phyloP scores from a whole-genome alignment of 2,888 invertebrate genomes.

The Celastrina argiolus region DNA sequence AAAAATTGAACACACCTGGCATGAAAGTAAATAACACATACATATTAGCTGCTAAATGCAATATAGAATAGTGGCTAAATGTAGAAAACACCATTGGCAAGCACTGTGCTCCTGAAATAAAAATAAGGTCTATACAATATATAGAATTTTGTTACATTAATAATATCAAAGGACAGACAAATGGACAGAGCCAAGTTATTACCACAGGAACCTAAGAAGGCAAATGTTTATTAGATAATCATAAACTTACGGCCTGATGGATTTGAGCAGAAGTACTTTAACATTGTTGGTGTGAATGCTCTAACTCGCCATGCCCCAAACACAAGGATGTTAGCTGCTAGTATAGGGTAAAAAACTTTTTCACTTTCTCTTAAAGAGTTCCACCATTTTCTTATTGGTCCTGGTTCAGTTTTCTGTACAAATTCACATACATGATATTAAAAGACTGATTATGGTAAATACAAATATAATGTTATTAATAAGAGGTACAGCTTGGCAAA shows the following conservation, averaged over 20 bases:
- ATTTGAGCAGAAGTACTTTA: slow-evolving; percentile 90
- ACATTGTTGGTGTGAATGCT: slow-evolving; percentile 83
- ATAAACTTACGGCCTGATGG: slow-evolving; percentile 83
- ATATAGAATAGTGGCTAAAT: slow-evolving; percentile 92
- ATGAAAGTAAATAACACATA: slow-evolving; percentile 94
- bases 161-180: too few relatives aligned
- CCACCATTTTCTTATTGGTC: slow-evolving; percentile 82
- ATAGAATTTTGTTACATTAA: too few relatives aligned
- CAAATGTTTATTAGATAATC: neutral
- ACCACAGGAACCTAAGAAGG: too few relatives aligned
- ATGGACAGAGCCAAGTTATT: too few relatives aligned
- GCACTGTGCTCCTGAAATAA: slow-evolving; percentile 81
- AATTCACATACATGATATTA: slow-evolving; percentile 27
- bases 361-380: slow-evolving; percentile 83
- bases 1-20: slow-evolving; percentile 53
- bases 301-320: slow-evolving; percentile 91
- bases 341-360: slow-evolving; percentile 88
- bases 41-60: slow-evolving; percentile 97
- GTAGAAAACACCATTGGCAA: slow-evolving; percentile 95
- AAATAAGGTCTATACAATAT: too few relatives aligned
- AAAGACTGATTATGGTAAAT: too few relatives aligned
- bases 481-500: too few relatives aligned
- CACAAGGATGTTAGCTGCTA: slow-evolving; percentile 86
- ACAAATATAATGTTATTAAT: too few relatives aligned
- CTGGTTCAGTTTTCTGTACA: slow-evolving; percentile 59